phyloP scores from a whole-genome alignment of 92 coral and sea anemone genomes.

The Meandrina meandrites region DNA sequence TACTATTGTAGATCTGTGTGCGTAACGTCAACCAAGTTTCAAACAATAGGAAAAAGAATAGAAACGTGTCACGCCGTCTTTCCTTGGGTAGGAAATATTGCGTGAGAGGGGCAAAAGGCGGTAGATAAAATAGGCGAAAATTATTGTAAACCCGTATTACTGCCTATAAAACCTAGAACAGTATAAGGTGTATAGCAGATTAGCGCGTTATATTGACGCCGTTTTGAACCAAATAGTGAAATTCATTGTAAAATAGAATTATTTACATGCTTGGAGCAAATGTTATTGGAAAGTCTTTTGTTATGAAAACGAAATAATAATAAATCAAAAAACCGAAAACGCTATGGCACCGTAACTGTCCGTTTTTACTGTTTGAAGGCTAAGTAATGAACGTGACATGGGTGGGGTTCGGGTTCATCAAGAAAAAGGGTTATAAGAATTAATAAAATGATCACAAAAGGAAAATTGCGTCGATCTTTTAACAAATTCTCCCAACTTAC shows the following conservation, averaged over 20 bases:
- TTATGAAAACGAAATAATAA: not conserved
- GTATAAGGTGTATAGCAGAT: not conserved
- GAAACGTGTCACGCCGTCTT: not conserved
- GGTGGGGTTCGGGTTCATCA: no score
- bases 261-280: conserved; percentile 9
- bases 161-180: not conserved
- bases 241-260: conserved; percentile 9
- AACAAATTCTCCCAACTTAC: no score
- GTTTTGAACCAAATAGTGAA: conserved; percentile 8
- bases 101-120: not conserved
- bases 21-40: no score
- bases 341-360: no score
- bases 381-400: no score
- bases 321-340: no score
- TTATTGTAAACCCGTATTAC: not conserved
- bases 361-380: no score
- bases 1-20: not conserved
- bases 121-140: not conserved
- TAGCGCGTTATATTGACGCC: conserved; percentile 17
- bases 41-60: no score
- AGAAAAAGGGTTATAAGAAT: no score
- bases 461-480: no score
- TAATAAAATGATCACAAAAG: no score
- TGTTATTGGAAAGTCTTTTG: not conserved
- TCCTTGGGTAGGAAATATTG: not conserved